Evolutionary conservation across 2,888 invertebrate species (phyloP), one percentile per base, ranked within the genome.

Genomic region (Temnothorax unifasciatus): DNA sequence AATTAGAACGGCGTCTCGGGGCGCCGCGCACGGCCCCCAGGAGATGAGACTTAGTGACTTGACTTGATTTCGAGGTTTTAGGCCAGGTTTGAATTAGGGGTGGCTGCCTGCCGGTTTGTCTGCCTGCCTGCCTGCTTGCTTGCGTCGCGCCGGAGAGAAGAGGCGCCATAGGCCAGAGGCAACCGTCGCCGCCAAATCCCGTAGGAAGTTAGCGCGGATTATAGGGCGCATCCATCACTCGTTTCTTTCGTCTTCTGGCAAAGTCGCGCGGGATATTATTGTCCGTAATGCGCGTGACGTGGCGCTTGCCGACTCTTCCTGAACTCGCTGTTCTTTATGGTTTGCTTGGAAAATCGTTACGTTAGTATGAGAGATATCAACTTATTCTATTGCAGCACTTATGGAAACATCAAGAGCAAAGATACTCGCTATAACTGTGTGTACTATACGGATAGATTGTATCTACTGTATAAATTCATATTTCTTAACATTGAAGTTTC

Each of bases 141-240:
- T n/a, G 34, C 34, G 54, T 44, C 13, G 54, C 57, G 44, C 57
- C 11, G 21, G 52, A 52, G 38, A 54, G 21, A 18, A 87, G 86
- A 89, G 89, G 76, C 90, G 88, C 86, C 66, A 18, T 57, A 79
- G 68, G 47, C 90, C 79, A 73, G 82, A 89, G 84, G 85, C 86
- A 86, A 85, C 77, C 90, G 9, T 47, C 44, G 88, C 89, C 88
- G 91, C 90, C 91, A 93, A 95, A 94, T 94, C 94, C 93, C 92
- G 90, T 85, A 93, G 94, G 93, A 95, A 95, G 94, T 94, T 94
- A 93, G 93, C 93, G 86, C 88, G 93, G 94, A 94, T 94, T 94
- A 95, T 93, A 92, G 86, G 91, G 91, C 92, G 93, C 95, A 95
- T 94, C 94, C 94, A 94, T 94, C 95, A 95, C 93, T 86, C 93